Percentiles rank a stretch among this genome's conserved stretches.
These are phyloP conservation scores for zebrafish (Danio rerio) DNA, from an alignment of 2,113 vertebrate species.

Conservation along the genomic window GRCz12tu NC_133197.1:32914501-32915000, in stretches of 20 bases:
- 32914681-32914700: too few species aligned
- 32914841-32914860: conserved; percentile 58
- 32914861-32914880: conserved; percentile 79
- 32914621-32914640: too few species aligned
- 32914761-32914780: background rate
- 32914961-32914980: conserved; percentile 69
- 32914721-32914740: background rate
- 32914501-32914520: too few species aligned
- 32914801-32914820: background rate
- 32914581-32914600: too few species aligned
- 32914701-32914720: too few species aligned
- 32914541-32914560: too few species aligned
- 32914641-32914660: too few species aligned
- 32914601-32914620: too few species aligned
- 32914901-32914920: conserved; percentile 75
- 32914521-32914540: too few species aligned
- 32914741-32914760: too few species aligned
- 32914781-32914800: background rate
- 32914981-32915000: conserved; percentile 71
- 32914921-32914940: conserved; percentile 69
- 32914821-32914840: conserved; percentile 52
- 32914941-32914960: conserved; percentile 78
- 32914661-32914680: too few species aligned
- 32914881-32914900: conserved; percentile 75
- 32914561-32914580: too few species aligned